Evolutionary conservation across 1,140 invertebrate species (phyloP).

Genomic region (Copidosoma floridanum): DNA sequence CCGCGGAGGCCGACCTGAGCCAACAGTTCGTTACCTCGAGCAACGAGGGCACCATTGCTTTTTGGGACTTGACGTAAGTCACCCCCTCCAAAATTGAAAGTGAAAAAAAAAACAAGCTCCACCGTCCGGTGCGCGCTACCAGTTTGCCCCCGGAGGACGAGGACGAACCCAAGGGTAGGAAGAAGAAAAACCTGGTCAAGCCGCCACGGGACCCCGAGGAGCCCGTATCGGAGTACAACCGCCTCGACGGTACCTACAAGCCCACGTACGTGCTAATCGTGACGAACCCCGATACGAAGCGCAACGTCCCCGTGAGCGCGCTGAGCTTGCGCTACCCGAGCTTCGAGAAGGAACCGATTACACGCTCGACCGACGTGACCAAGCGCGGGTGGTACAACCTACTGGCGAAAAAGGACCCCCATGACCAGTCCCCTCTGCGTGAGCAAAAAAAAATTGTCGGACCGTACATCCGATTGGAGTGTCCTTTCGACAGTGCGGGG

Average conservation of each 20-base stretch:
- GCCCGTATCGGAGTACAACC: slow-evolving; percentile 60
- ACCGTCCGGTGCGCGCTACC: no score
- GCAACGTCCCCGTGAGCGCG: slow-evolving; percentile 35
- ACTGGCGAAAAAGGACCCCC: background rate
- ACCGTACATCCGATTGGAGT: no score
- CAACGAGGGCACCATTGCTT: slow-evolving; percentile 66
- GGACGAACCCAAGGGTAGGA: slow-evolving; percentile 12
- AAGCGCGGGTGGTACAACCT: slow-evolving; percentile 24
- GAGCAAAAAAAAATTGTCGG: background rate
- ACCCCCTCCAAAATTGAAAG: no score
- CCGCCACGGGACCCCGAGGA: slow-evolving; percentile 59
- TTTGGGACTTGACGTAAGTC: slow-evolving; percentile 66
- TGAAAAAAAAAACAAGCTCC: no score
- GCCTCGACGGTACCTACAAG: slow-evolving; percentile 60
- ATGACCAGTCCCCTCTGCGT: no score
- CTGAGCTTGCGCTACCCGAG: slow-evolving; percentile 34
- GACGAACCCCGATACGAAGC: slow-evolving; percentile 31
- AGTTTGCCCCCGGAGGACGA: slow-evolving; percentile 37
- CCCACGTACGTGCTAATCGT: slow-evolving; percentile 58
- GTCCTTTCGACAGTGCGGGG: no score
- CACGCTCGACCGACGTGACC: slow-evolving; percentile 20
- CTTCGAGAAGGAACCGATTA: slow-evolving; percentile 29
- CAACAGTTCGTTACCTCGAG: slow-evolving; percentile 66
- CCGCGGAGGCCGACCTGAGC: slow-evolving; percentile 50
- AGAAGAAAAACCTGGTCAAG: slow-evolving; percentile 8